Percentiles rank a stretch among this genome's conserved stretches.
phyloP scores from a whole-genome alignment of 2,888 invertebrate species.

The Hermaeophaga mercurialis region DNA sequence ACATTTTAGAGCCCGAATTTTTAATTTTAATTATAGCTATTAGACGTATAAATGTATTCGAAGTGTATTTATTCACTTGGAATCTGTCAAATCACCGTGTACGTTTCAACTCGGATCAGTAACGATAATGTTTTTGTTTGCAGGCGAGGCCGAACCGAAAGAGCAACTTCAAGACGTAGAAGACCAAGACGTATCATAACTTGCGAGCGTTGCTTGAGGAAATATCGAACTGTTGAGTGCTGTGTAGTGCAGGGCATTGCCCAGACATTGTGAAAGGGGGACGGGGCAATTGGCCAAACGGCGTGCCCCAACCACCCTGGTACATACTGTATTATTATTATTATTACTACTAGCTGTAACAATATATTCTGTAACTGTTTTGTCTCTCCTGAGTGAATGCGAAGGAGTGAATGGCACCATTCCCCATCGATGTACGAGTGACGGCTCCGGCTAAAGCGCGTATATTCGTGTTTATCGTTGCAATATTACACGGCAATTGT shows the following conservation, averaged over 20 bases:
- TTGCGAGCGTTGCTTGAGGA: conserved; percentile 42
- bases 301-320: conserved; percentile 43
- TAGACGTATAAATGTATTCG: too few relatives aligned
- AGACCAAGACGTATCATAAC: conserved; percentile 95
- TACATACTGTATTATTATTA: conserved; percentile 58
- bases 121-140: conserved; percentile 13
- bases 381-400: conserved; percentile 42
- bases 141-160: conserved; percentile 89
- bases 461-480: not conserved
- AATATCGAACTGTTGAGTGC: conserved; percentile 47
- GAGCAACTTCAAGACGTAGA: conserved; percentile 92
- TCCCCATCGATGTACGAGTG: conserved; percentile 23
- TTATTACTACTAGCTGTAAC: conserved; percentile 53
- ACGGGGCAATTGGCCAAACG: conserved; percentile 30
- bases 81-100: too few relatives aligned
- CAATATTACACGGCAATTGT: not conserved
- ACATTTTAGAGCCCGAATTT: too few relatives aligned
- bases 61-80: too few relatives aligned
- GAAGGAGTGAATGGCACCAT: conserved; percentile 31
- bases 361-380: conserved; percentile 48
- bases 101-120: too few relatives aligned
- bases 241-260: conserved; percentile 48
- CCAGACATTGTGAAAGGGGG: conserved; percentile 39
- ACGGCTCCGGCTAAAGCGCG: conserved; percentile 4
- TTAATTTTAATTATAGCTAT: too few relatives aligned